Base-by-base conservation (phyloP, 2,797 vertebrate genomes). In the Gastrophryne carolinensis region DNA sequence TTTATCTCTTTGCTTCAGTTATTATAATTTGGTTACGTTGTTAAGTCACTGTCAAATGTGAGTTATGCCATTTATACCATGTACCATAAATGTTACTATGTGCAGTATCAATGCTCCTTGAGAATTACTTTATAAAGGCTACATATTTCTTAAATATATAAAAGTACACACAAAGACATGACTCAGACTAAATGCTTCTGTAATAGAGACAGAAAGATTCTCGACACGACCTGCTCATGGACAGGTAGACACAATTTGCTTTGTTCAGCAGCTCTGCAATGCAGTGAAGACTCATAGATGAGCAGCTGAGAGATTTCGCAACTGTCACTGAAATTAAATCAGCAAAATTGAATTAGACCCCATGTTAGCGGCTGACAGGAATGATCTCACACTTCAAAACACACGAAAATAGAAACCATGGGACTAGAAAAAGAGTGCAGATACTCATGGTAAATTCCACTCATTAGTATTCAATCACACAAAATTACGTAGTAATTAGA, bases 401-500 rank as follows among this genome's bases (percentile, higher is more conserved):
- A 53, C 75, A 65, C 34, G 32, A 52, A 78, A 78, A 78, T 72
- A 34, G n/a, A 77, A 78, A 72, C 52, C 41, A 58, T 26, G 29
- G 37, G 37, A 71, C 35, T 56, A 58, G 24, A 57, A 57, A 65
- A 64, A 77, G 50, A 65, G 75, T 39, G 17, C 6, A 29, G 58
- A 30, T 39, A 39, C 68, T 64, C 68, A 72, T 24, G 68, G 67
- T 72, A 60, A 78, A 78, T 78, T 78, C 66, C 75, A 78, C 68
- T 72, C 60, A 72, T 78, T 78, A 78, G 50, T 78, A 78, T 78
- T 78, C 75, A 72, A 72, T 72, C 75, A 52, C 75, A 72, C 29
- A 60, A 72, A 78, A 72, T 72, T 72, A 71, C 39, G 39, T 72
- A 37, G 75, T 64, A 78, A 78, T 78, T 78, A 78, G 75, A 65